Evolutionary conservation across 1,140 invertebrate species (phyloP), one percentile per base, ranked within the genome.

Genomic region (Holotrichia oblita): DNA sequence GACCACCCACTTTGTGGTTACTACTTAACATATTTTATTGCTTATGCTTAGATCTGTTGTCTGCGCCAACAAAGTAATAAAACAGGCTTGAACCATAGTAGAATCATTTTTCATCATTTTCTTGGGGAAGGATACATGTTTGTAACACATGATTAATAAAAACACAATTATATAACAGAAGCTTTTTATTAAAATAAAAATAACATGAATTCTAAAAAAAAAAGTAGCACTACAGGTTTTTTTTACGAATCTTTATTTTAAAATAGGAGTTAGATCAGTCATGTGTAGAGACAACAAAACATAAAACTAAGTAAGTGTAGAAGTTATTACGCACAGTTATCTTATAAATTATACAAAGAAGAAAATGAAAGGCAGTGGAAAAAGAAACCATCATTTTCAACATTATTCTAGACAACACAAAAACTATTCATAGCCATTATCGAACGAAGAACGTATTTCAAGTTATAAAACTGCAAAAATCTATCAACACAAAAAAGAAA

Each of bases 171-270:
- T n/a, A n/a, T n/a, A n/a, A n/a, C n/a, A 64, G 8, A 64, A 64
- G 59, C 59, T 64, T 64, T 64, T 64, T 64, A 64, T 9, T 64
- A 64, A 64, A 64, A 22, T 64, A 22, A 64, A 64, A 64, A 59
- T 59, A 59, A 59, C 59, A 64, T 22, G 22, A 64, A 64, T 12
- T 48, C 44, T 48, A 48, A 48, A 48, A 14, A 64, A 64, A 3
- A 64, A 64, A n/a, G n/a, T 20, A 64, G 59, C 24, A 64, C 59
- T 6, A 17, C 24, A 17, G 24, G 10, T n/a, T n/a, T 3, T 20
- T 64, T 64, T 64, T 8, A 64, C 59, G 22, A 64, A 3, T 64
- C n/a, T n/a, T n/a, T n/a, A n/a, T n/a, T n/a, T n/a, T 59, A 59
- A 59, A 59, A 20, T 41, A 6, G 17, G 17, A 22, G 59, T 27